Conservation (phyloP, 1,140 invertebrate species). For the Chironomus tepperi region DNA sequence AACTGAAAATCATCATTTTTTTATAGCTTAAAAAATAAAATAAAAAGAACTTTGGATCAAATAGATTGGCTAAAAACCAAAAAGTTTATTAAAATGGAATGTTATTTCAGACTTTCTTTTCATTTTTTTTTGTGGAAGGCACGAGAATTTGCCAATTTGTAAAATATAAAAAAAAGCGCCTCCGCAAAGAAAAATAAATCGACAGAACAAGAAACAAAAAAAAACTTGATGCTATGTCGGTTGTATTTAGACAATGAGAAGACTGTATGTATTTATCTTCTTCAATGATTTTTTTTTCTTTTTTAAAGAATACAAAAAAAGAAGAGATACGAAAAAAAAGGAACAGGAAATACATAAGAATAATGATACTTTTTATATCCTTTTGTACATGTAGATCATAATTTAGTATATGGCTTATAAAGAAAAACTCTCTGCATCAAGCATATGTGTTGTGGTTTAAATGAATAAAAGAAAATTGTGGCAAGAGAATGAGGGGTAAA, state of each 20-base stretch:
- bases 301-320: neutral
- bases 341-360: neutral
- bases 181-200: no score
- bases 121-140: no score
- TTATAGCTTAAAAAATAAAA: neutral
- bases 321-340: neutral
- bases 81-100: neutral
- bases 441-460: neutral
- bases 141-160: no score
- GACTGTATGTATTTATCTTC: no score
- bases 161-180: no score
- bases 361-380: conserved; percentile 4
- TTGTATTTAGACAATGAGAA: no score
- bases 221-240: no score
- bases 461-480: no score
- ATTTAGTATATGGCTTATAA: neutral
- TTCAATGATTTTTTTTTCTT: no score
- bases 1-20: neutral
- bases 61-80: neutral
- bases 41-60: neutral
- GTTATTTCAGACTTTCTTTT: neutral
- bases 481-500: no score
- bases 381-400: conserved; percentile 2
- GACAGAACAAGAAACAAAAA: no score
- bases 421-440: neutral